Evolutionary conservation across 2,113 vertebrate species (phyloP), one percentile per base, ranked within the genome.

Genomic region (Aphyosemion australe): DNA sequence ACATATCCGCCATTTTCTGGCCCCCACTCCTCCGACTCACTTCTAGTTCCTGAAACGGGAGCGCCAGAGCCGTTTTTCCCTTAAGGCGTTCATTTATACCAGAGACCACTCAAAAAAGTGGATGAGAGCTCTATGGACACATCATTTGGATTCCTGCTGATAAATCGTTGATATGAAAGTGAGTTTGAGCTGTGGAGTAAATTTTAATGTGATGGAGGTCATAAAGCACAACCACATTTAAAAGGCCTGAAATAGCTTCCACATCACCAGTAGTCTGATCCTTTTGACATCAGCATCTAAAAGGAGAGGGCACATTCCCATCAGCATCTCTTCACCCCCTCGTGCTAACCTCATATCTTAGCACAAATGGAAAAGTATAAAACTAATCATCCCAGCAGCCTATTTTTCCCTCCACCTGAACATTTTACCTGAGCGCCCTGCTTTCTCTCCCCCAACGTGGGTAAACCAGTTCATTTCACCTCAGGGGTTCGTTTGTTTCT

Each of bases 351-450:
- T 56, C 12, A 56, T 41, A 41, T 20, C 34, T 3, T 56, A 19
- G 16, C 5, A 12, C 39, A 41, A 56, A 41, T 41, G 12, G 53
- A 41, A 19, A 12, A 2, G 5, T n/a, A 13, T 18, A 39, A 56
- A 56, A 39, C 18, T 43, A 58, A 58, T 58, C 41, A 58, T 58
- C 56, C 14, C 6, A 56, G 34, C 19, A 16, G 8, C 39, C 19
- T 26, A 26, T 26, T 58, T 58, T 45, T 37, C 9, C 34, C 39
- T 18, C 12, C 42, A 11, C 19, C 41, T n/a, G 39, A 26, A 16
- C 41, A 26, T 15, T 58, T 58, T 58, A 56, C 20, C 39, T 58
- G 10, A 15, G 39, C 11, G 8, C 43, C 20, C 41, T 11, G 20
- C 19, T 58, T 20, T 41, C 8, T 16, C 8, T 19, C 37, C 1